Percentiles rank a stretch among this genome's conserved stretches.
Evolutionary conservation across 1,140 invertebrate genomes (phyloP).

Genomic region (Zaprionus ornatus): DNA sequence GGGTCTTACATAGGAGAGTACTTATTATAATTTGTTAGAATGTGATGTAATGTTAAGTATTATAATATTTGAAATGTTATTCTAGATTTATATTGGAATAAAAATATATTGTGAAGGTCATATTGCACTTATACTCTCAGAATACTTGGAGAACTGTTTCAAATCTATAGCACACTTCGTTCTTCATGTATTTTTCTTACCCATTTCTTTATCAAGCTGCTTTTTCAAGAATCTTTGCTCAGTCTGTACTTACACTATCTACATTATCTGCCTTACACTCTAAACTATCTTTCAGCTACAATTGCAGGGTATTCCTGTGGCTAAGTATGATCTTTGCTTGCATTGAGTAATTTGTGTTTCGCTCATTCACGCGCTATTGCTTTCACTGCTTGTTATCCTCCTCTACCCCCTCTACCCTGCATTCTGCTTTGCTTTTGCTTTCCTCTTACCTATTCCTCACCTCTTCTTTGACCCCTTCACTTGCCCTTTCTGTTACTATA

Average conservation of each 20-base stretch:
- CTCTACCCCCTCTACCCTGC: background rate
- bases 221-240: fast-evolving
- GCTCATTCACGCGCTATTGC: constrained; percentile 64
- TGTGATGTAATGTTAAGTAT: background rate
- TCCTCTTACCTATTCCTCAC: background rate
- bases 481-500: background rate
- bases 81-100: too few relatives aligned
- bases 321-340: constrained; percentile 39
- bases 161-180: too few relatives aligned
- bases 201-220: too few relatives aligned
- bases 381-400: constrained; percentile 3
- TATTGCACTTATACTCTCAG: fast-evolving
- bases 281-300: background rate
- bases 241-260: too few relatives aligned
- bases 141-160: too few relatives aligned
- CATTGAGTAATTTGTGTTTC: constrained; percentile 54
- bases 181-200: fast-evolving
- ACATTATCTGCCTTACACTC: too few relatives aligned
- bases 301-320: constrained; percentile 10
- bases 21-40: background rate
- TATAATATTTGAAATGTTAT: too few relatives aligned
- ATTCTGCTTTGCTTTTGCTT: too few relatives aligned
- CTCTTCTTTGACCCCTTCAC: too few relatives aligned
- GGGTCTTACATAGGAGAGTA: background rate
- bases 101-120: too few relatives aligned